Base-by-base conservation (phyloP, 1,140 invertebrate species). In the Drosophila virilis region DNA sequence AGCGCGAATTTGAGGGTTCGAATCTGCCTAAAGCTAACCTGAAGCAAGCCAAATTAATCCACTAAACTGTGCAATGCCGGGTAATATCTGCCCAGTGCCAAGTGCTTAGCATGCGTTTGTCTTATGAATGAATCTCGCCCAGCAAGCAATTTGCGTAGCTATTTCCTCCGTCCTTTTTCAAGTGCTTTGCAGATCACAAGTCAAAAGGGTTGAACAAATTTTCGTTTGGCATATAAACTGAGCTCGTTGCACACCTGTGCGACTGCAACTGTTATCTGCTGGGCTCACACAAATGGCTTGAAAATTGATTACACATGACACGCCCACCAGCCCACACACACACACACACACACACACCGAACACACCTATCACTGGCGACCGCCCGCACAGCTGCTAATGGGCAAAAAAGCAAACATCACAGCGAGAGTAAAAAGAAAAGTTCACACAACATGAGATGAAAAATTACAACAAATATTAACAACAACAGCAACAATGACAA, bases 401-500 rank as follows among this genome's bases (percentile, higher is more conserved):
- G 70, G 69, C 62, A 76, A 76, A 75, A 74, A 75, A 71, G 46
- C 22, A 61, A 73, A 65, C 35, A 64, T 58, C 82, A 51, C 65
- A 68, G 74, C 48, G 60, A 62, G 52, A 80, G 83, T 9, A 69
- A 54, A 51, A 69, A 62, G 38, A 28, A 65, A 59, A 75, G 38
- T 73, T 58, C 43, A 50, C 43, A 70, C 66, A 72, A 67, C 65
- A 71, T 74, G 65, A 79, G 84, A 89, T 88, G 84, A 88, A 88
- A 88, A 88, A 88, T 89, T 88, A 84, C 84, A 88, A 89, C 80
- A 88, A 89, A 84, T 89, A 88, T 83, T 84, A 80, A 72, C 79
- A 88, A 72, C 77, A 75, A 77, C 38, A 74, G 35, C 37, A 65
- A 60, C 84, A 80, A 70, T 75, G 70, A 89, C 77, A 90, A 89